Base-by-base conservation (phyloP, 2,888 invertebrate species). In the Coecobrya sp. region DNA sequence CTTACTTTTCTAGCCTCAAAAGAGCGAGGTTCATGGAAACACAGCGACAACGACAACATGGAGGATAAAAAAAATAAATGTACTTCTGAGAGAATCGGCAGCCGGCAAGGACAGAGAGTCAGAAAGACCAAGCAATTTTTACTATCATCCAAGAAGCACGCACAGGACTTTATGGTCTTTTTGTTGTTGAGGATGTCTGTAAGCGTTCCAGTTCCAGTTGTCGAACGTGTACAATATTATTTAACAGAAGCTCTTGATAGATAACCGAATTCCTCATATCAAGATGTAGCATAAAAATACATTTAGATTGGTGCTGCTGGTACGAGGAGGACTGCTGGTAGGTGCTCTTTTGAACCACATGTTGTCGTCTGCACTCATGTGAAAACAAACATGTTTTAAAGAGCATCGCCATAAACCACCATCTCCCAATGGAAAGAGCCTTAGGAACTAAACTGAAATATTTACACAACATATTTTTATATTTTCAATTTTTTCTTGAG, bases 191-290 rank as follows among this genome's bases (percentile, higher is more conserved):
- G 3, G 7, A 25, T n/a, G 68, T 70, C 70, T 70, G 19, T 70
- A 36, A 70, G 30, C 36, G 42, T 70, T 19, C 36, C 36, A 70
- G 42, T 42, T 36, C 19, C 70, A 42, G 70, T 70, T 70, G 36
- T 70, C 36, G 70, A 70, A 19, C 70, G 30, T 36, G 70, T 70
- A 36, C n/a, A n/a, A 70, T 70, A 19, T 70, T 70, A 70, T 70
- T 42, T 70, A 70, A 36, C 36, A 70, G 19, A 70, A 36, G 19
- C 42, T n/a, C 0, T 0, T 19, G n/a, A 70, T 11, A 70, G 70
- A 70, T 65, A 65, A 65, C 25, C 25, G 65, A 65, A 65, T 70
- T 70, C 68, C n/a, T 42, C n/a, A 0, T 70, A 36, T 19, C 0
- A n/a, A 36, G 11, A 1, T 42, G 36, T 42, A 19, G 70, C n/a